Conservation (phyloP, 1,140 invertebrate genomes). For the Hylyphantes graminicola region DNA sequence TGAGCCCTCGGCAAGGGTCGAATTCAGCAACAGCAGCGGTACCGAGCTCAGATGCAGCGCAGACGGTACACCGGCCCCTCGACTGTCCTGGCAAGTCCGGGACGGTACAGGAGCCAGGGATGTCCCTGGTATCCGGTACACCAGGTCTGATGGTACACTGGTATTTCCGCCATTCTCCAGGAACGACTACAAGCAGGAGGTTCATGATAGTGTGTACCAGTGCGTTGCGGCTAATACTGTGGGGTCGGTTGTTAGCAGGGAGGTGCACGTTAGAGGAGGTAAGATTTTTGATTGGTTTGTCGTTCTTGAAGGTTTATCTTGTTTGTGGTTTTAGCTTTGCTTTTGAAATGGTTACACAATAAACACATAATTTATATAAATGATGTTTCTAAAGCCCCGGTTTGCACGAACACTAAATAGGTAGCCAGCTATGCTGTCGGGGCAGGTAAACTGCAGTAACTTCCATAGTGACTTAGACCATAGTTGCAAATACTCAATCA, state of each 20-base stretch:
- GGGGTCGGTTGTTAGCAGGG: conserved; percentile 88
- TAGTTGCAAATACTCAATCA: too few species aligned
- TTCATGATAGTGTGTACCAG: conserved; percentile 73
- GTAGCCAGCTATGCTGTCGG: too few species aligned
- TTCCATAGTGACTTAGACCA: too few species aligned
- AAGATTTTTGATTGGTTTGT: too few species aligned
- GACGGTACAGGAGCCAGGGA: conserved; percentile 75
- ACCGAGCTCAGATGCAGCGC: conserved; percentile 91
- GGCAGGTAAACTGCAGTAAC: too few species aligned
- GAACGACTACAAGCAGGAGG: conserved; percentile 71
- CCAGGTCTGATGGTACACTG: conserved; percentile 69
- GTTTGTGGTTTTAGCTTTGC: too few species aligned
- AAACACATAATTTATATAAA: too few species aligned
- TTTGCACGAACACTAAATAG: too few species aligned
- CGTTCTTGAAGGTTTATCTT: too few species aligned
- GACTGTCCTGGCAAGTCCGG: conserved; percentile 79
- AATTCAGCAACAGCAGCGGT: conserved; percentile 94
- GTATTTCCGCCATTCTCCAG: conserved; percentile 67
- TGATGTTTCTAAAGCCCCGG: too few species aligned
- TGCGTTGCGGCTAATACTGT: conserved; percentile 90
- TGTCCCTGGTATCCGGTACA: conserved; percentile 78
- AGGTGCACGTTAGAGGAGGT: conserved; percentile 95
- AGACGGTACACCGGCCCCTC: conserved; percentile 87
- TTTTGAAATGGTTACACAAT: too few species aligned
- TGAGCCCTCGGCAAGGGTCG: conserved; percentile 90